Base-by-base conservation (phyloP, 2,888 invertebrate species). In the Ophion ellenae region DNA sequence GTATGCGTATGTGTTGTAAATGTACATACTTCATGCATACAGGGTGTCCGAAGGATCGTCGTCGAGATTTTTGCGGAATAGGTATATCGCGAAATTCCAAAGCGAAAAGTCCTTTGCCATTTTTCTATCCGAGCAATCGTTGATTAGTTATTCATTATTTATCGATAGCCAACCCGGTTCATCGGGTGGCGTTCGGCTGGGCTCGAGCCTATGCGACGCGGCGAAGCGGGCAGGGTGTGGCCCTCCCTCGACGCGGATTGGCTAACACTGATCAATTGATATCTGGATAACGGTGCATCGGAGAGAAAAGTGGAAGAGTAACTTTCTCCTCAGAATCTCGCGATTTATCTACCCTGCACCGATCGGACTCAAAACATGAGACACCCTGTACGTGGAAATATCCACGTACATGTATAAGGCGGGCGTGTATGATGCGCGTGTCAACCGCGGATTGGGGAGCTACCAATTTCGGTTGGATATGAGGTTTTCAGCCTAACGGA, bases 391-490 rank as follows among this genome's bases (percentile, higher is more conserved):
- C 2, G 10, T 59, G 73, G 17, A 59, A 14, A 6, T 20, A 59
- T 45, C 20, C 4, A 32, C 28, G 11, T 63, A 47, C 32, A 24
- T 32, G 59, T 14, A 3, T 61, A 24, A 14, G 7, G 17, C 6
- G 24, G 24, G 47, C 59, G 64, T 82, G 64, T 47, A 64, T 78
- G 74, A 73, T 73, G 47, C 40, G 40, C n/a, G 85, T 53, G 73
- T 45, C 67, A 74, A 74, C 81, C 74, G 81, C 81, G 59, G 74
- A 74, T 77, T 73, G 83, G 45, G 73, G 66, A 83, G 78, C 47
- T 81, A 81, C 74, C 74, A 81, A 81, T 81, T 81, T 81, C 45
- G 81, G 66, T 57, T 64, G 80, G 80, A 71, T 81, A 71, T 81
- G 81, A 67, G 81, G 74, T 74, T 74, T 67, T 20, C 59, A 67